Base-by-base conservation (phyloP, 2,888 invertebrate genomes). In the Lapara coniferarum region DNA sequence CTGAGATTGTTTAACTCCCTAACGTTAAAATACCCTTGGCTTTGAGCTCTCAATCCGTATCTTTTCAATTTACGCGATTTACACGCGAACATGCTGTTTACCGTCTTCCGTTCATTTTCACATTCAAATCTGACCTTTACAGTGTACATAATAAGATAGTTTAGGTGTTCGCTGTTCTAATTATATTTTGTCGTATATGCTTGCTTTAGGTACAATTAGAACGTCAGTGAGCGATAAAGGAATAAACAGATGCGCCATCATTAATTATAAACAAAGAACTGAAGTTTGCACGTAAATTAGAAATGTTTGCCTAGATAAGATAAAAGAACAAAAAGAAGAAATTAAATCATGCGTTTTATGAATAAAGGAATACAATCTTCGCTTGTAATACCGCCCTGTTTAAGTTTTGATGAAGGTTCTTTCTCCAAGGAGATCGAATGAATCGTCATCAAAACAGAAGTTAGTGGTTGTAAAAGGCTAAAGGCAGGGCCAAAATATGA, bases 51-150 rank as follows among this genome's bases (percentile, higher is more conserved):
- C 74, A 73, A 71, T 63, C 67, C 63, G 70, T 69, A 75, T 78
- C 78, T 78, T 79, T 78, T 77, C 80, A 77, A 81, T 81, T 81
- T 78, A 75, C 75, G 66, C 77, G 75, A 77, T 78, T 79, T 78
- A 76, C 75, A 72, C 69, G 68, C 63, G 13, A 57, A 12, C 56
- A 5, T 53, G 16, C 16, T 19, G 70, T 75, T 71, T 72, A 68
- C 66, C 66, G 70, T 75, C 70, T 67, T 71, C 72, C 68, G 66
- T 37, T 56, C 5, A 55, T 67, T 67, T 56, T 66, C 69, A 52
- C 52, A 69, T 67, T 67, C n/a, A 12, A 81, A 71, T 67, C 72
- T 71, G 63, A 63, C 63, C 49, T 49, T 19, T 63, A 63, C 10
- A 7, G 12, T 13, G 19, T 14, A 49, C 12, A 2, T 25, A 63